phyloP scores from a whole-genome alignment of 2,113 vertebrate genomes.

The Calyptommatus sinebrachiatus region DNA sequence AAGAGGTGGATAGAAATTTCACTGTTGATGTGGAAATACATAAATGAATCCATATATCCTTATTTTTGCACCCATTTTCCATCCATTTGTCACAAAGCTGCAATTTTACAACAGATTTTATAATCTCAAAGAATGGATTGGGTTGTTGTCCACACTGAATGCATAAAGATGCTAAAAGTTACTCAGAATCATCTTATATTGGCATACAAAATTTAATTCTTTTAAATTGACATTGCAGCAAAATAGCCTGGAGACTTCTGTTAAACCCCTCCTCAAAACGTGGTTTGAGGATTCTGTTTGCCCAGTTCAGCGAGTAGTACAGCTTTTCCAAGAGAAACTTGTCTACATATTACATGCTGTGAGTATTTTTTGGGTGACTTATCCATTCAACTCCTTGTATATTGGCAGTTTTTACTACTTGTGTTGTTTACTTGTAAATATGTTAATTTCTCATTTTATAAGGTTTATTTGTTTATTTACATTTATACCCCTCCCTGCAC shows the following conservation, averaged over 20 bases:
- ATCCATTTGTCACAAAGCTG: slow-evolving; percentile 17
- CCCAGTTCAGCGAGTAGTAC: slow-evolving; percentile 88
- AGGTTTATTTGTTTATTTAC: no score
- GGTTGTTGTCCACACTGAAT: not conserved
- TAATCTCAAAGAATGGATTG: slow-evolving; percentile 20
- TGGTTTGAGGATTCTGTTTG: slow-evolving; percentile 93
- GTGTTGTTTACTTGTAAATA: not conserved
- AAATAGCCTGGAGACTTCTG: slow-evolving; percentile 72
- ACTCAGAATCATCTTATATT: not conserved
- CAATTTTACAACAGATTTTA: slow-evolving; percentile 13
- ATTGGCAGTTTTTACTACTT: slow-evolving; percentile 4
- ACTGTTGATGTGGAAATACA: not conserved
- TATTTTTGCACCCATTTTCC: no score
- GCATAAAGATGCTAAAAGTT: not conserved
- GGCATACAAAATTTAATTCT: slow-evolving; percentile 3
- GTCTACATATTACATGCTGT: slow-evolving; percentile 89
- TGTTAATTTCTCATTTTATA: not conserved
- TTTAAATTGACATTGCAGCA: slow-evolving; percentile 62
- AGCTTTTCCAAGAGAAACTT: slow-evolving; percentile 87
- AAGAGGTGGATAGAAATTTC: not conserved
- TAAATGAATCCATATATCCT: not conserved
- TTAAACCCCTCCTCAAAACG: slow-evolving; percentile 79
- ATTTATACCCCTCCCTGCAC: no score
- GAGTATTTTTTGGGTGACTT: slow-evolving; percentile 60
- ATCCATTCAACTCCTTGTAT: not conserved